phyloP scores from a whole-genome alignment of 2,113 vertebrate genomes.

The Centropus unirufus region DNA sequence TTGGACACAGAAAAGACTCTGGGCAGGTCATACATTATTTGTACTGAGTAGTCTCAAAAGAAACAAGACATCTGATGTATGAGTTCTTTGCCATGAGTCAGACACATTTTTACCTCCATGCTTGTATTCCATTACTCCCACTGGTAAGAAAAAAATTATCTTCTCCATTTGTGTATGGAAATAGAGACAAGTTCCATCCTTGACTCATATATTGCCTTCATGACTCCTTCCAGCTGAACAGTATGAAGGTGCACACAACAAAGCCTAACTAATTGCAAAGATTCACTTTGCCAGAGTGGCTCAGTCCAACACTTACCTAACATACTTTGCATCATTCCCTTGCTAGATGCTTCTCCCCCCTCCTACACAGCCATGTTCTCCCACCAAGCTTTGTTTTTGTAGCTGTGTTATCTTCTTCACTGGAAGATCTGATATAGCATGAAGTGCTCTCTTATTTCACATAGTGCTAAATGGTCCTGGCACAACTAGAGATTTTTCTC shows the following conservation, averaged over 20 bases:
- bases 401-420: neutral
- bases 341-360: neutral
- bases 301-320: neutral
- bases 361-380: neutral
- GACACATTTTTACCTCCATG: neutral
- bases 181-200: neutral
- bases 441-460: neutral
- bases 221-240: neutral
- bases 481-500: neutral
- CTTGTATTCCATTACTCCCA: constrained; percentile 12
- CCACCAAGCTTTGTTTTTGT: neutral
- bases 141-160: neutral
- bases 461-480: neutral
- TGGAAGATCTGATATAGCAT: neutral
- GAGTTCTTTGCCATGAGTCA: constrained; percentile 7
- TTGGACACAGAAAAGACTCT: neutral
- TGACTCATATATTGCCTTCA: constrained; percentile 24
- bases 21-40: neutral
- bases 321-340: neutral
- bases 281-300: neutral
- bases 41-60: neutral
- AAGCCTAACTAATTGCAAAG: neutral
- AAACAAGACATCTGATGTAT: neutral
- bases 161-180: neutral
- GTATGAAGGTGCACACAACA: neutral